Conservation (phyloP, 2,113 vertebrate species). For the Parotia lawesii region DNA sequence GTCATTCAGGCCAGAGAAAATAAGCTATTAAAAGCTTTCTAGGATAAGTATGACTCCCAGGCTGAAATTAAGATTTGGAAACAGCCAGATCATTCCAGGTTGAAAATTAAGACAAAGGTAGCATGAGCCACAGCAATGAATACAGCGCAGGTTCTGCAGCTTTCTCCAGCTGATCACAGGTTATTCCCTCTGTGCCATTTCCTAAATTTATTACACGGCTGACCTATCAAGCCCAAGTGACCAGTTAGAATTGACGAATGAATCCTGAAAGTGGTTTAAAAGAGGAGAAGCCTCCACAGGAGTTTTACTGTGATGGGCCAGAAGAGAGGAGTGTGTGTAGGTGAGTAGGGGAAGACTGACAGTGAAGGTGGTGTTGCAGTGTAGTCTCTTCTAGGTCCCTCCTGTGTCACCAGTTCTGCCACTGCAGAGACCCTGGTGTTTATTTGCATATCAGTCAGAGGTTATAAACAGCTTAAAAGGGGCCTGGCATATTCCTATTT, state of each 20-base stretch:
- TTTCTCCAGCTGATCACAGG: background rate
- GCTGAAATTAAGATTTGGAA: background rate
- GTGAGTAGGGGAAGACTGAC: background rate
- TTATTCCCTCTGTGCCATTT: background rate
- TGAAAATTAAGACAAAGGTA: background rate
- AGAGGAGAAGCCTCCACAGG: background rate
- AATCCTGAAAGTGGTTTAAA: background rate
- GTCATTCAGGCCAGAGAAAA: background rate
- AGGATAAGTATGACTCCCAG: background rate
- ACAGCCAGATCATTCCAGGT: background rate
- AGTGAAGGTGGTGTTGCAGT: background rate
- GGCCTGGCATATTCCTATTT: background rate
- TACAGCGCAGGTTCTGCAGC: background rate
- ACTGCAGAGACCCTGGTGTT: background rate
- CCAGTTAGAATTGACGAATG: background rate
- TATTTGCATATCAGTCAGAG: background rate
- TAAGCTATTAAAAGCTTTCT: background rate
- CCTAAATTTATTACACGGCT: background rate
- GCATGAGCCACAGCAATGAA: fast-evolving
- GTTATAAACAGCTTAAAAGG: background rate
- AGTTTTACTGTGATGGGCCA: background rate
- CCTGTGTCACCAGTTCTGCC: background rate
- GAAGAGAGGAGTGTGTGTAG: background rate
- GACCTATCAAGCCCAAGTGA: background rate
- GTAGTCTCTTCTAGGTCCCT: background rate